Evolutionary conservation across 2,797 vertebrate species (phyloP).

Genomic region (Eutrigla gurnardus): DNA sequence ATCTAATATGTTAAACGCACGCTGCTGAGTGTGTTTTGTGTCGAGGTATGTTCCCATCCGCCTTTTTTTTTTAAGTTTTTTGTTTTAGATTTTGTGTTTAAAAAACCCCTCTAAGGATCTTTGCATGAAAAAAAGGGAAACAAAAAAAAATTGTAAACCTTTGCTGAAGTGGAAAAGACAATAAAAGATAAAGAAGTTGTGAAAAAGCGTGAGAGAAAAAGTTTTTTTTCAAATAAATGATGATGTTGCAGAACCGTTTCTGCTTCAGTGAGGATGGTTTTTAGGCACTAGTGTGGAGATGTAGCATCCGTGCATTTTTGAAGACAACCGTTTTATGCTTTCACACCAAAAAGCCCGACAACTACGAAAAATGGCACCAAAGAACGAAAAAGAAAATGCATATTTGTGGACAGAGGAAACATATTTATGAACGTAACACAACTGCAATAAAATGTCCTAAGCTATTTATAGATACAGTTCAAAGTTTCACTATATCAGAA

Average conservation of each 20-base stretch:
- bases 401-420: background rate
- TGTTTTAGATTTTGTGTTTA: background rate
- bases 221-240: constrained; percentile 26
- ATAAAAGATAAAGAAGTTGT: constrained; percentile 2
- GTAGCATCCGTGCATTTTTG: background rate
- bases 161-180: background rate
- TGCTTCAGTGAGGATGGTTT: constrained; percentile 17
- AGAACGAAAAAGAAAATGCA: background rate
- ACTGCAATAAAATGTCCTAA: background rate
- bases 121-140: background rate
- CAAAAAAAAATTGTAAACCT: background rate
- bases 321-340: constrained; percentile 9
- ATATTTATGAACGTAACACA: constrained; percentile 7
- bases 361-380: background rate
- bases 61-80: background rate
- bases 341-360: background rate
- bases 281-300: constrained; percentile 6
- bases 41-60: background rate
- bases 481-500: background rate
- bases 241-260: constrained; percentile 7
- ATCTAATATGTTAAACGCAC: constrained; percentile 17
- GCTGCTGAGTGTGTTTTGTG: background rate
- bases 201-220: background rate
- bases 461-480: background rate
- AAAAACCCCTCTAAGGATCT: background rate